These are phyloP conservation scores for Brachyhypopomus gauderio DNA, from an alignment of 2,113 vertebrate genomes.

Conservation along the genomic window DNA sequence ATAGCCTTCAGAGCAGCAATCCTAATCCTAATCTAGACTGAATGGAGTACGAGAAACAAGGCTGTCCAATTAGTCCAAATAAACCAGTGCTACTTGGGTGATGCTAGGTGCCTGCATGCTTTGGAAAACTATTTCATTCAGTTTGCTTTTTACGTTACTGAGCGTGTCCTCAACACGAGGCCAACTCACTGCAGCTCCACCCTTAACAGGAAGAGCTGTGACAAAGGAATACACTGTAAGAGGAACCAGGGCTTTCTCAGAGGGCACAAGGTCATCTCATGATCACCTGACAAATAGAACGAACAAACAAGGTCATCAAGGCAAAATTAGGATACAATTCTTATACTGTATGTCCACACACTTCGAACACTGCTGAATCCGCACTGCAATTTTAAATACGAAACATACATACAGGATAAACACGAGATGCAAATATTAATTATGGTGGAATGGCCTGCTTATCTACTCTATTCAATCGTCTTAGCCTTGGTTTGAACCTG, in stretches of 20 bases:
- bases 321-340: neutral
- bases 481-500: conserved; percentile 8
- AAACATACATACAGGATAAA: too few relatives aligned
- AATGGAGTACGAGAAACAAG: neutral
- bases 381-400: neutral
- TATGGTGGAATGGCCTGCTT: neutral
- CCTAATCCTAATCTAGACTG: conserved; percentile 24
- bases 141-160: neutral
- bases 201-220: conserved; percentile 27
- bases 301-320: neutral
- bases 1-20: neutral
- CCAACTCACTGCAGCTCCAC: neutral
- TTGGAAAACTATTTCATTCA: conserved; percentile 20
- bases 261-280: neutral
- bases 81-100: neutral
- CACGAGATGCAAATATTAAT: neutral
- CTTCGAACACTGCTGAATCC: neutral
- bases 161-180: conserved; percentile 14
- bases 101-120: neutral
- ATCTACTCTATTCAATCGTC: neutral
- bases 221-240: conserved; percentile 15
- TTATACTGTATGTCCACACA: neutral
- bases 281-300: neutral
- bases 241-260: conserved; percentile 5
- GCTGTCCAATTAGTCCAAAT: conserved; percentile 6